Conservation (phyloP, 2,888 invertebrate species). For the Mesorhabditis belari region DNA sequence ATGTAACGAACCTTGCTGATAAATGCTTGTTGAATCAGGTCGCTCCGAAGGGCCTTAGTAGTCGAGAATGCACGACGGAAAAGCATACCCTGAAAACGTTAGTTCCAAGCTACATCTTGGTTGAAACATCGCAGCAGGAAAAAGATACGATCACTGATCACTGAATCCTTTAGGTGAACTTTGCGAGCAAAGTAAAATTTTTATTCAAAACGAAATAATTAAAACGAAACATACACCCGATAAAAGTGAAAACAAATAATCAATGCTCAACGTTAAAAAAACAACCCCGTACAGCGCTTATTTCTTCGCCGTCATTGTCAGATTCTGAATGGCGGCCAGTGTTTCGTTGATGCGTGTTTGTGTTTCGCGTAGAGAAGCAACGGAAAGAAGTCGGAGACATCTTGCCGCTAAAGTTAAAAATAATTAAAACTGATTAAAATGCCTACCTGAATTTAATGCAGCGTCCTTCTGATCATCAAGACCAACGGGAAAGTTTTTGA, state of each 20-base stretch:
- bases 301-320: constrained; percentile 71
- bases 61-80: not conserved
- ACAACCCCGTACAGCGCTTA: constrained; percentile 29
- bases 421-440: not conserved
- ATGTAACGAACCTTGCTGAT: too few relatives aligned
- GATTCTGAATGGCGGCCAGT: constrained; percentile 79
- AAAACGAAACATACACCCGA: not conserved
- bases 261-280: constrained; percentile 5
- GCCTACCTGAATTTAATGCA: constrained; percentile 10
- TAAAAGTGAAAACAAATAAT: constrained; percentile 2
- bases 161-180: too few relatives aligned
- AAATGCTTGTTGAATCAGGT: not conserved
- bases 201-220: not conserved
- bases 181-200: not conserved
- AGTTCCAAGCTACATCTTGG: too few relatives aligned
- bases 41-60: not conserved
- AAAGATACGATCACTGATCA: too few relatives aligned
- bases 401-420: constrained; percentile 62
- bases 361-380: constrained; percentile 74
- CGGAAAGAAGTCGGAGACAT: constrained; percentile 72
- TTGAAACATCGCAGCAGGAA: too few relatives aligned
- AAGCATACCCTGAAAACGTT: too few relatives aligned
- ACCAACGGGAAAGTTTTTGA: constrained; percentile 31
- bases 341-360: constrained; percentile 84
- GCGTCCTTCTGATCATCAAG: constrained; percentile 18